Base-by-base conservation (phyloP, 1,140 invertebrate species). In the Euwallacea similis region DNA sequence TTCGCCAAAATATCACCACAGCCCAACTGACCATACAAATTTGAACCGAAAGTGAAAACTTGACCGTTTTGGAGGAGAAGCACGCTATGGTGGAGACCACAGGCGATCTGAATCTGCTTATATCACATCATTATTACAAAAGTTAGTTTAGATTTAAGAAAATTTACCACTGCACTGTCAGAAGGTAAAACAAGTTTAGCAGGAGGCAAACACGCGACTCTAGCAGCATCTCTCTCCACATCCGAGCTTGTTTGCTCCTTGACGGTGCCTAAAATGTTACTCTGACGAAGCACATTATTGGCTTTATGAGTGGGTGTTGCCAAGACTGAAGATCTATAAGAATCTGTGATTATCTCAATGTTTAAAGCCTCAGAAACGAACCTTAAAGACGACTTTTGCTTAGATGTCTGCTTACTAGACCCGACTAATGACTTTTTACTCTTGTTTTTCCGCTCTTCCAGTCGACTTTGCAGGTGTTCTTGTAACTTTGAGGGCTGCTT, bases 11-110 rank as follows among this genome's bases (percentile, higher is more conserved):
- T 85, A 82, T 98, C 94, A 0, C 95, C 95, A 42, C 92, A 88
- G 21, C 97, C 97, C 15, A 99, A 84, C 80, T 98, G 97, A 0
- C 97, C 97, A 80, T 94, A 93, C 75, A 94, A 90, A 83, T 99
- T 99, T 74, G 93, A 97, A 0, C 96, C 92, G 82, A 95, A 98
- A 6, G 96, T 92, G 72, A 91, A 93, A 0, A 98, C 95, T 85
- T 75, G 85, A 78, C 56, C 87, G 80, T 43, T 87, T 85, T 81
- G 80, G 11, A 80, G 72, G 0, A 89, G 78, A 2, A 89, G 76
- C 0, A 88, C 85, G 7, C 93, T 94, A 78, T 98, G 96, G 82
- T 97, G 94, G 55, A 97, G 84, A 7, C 96, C 96, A 83, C 93
- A 96, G 2, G 93, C 88, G 16, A 97, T 88, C 82, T 96, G 92